Conservation (phyloP, 2,113 vertebrate genomes). For the Microtus richardsoni region DNA sequence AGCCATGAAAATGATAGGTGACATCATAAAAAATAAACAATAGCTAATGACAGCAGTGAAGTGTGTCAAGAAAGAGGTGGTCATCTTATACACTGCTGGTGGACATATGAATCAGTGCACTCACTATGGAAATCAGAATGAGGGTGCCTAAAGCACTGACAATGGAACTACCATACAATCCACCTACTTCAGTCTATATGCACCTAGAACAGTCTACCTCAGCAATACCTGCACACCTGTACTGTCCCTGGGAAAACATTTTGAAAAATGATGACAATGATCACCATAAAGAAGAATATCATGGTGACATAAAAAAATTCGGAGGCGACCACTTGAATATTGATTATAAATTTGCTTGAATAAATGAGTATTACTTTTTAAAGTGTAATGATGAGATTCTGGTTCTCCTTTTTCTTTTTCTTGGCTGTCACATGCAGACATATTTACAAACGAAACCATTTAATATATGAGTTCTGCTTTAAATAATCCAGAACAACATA, state of each 20-base stretch:
- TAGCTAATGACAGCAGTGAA: neutral
- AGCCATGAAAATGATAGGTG: neutral
- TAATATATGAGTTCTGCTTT: neutral
- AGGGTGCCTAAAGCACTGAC: neutral
- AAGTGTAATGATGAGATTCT: neutral
- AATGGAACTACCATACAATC: neutral
- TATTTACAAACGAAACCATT: conserved; percentile 14
- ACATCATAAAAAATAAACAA: neutral
- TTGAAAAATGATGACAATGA: conserved; percentile 13
- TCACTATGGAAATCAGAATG: neutral
- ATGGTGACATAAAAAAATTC: neutral
- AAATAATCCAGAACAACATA: neutral
- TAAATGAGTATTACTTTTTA: neutral
- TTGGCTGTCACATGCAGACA: neutral
- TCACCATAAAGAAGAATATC: neutral
- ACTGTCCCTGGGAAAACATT: neutral
- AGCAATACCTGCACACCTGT: neutral
- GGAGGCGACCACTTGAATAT: neutral
- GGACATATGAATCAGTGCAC: neutral
- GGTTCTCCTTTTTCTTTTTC: neutral
- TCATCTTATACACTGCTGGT: neutral
- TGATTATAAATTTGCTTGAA: neutral
- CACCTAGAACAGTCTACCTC: neutral
- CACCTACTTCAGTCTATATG: neutral
- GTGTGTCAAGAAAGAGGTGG: neutral